Base-by-base conservation (phyloP, 2,113 vertebrate species). In the Meles meles region DNA sequence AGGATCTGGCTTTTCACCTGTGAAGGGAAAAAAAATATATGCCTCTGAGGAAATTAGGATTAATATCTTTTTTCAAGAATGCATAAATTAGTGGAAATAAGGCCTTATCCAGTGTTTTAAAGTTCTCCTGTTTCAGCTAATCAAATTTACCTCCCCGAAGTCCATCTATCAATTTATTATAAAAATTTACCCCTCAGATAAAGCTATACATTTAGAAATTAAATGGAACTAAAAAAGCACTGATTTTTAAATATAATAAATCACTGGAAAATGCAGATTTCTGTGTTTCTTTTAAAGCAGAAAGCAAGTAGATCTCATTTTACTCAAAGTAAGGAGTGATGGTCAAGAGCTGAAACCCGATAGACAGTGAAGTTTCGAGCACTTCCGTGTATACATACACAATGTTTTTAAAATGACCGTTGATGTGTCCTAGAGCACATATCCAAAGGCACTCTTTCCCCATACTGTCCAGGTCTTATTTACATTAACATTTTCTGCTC, bases 1-100 rank as follows among this genome's bases (percentile, higher is more conserved):
- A 97, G 99, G 99, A 98, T 99, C 99, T 97, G 99, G 99, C 97
- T 99, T 99, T 98, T 99, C 99, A 98, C 99, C 99, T 99, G 98
- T 7, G 49, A 92, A 98, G 39, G 93, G 61, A 25, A 86, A 94
- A 79, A 93, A 87, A 52, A 92, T 59, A 25, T 76, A 93, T 95
- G 82, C 57, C n/a, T 95, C 74, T 90, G 76, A 94, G 74, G 57
- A 97, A 96, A 88, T 67, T 17, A 81, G 13, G 37, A 23, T 91
- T 93, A 85, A 92, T 42, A 65, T 44, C 69, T 94, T 94, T 79
- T 91, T 57, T 49, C 29, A 93, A 93, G 10, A 37, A 95, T 67
- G 55, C 4, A 61, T 76, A 94, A 88, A 44, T 81, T 34, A 90
- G 27, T 34, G 27, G n/a, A 93, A 96, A 88, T 49, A 95, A 88